Conservation (phyloP, 2,797 vertebrate genomes). For the Sciurus carolinensis region DNA sequence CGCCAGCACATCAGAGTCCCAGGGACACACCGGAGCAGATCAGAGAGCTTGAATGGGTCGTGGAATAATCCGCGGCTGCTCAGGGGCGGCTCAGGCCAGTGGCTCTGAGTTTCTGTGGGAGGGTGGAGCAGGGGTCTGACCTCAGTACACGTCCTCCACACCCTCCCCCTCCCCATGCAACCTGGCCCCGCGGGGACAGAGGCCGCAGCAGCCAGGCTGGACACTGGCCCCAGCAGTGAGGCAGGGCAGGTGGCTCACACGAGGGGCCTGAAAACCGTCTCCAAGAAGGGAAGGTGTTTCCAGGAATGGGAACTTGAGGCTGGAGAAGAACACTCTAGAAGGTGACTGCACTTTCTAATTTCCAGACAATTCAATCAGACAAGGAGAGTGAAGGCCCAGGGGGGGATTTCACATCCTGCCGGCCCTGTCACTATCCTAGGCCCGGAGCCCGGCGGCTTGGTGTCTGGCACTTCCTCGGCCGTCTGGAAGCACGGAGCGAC, state of each 20-base stretch:
- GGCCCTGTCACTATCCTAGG: not conserved
- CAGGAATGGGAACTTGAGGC: not conserved
- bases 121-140: not conserved
- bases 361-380: not conserved
- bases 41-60: not conserved
- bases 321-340: not conserved
- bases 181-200: not conserved
- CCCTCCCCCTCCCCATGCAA: too few relatives aligned
- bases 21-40: not conserved
- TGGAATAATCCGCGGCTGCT: too few relatives aligned
- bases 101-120: not conserved
- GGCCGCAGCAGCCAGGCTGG: not conserved
- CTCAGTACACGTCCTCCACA: accelerated
- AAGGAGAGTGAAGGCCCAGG: not conserved
- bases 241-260: not conserved
- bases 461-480: accelerated
- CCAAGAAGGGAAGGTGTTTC: not conserved
- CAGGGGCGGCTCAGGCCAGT: too few relatives aligned
- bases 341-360: not conserved
- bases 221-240: too few relatives aligned
- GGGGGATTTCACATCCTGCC: not conserved
- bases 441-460: too few relatives aligned
- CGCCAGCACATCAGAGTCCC: not conserved
- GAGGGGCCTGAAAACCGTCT: not conserved
- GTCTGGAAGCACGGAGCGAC: not conserved